Evolutionary conservation across 2,113 vertebrate genomes (phyloP), one percentile per base, ranked within the genome.

Genomic region (Manacus vitellinus): DNA sequence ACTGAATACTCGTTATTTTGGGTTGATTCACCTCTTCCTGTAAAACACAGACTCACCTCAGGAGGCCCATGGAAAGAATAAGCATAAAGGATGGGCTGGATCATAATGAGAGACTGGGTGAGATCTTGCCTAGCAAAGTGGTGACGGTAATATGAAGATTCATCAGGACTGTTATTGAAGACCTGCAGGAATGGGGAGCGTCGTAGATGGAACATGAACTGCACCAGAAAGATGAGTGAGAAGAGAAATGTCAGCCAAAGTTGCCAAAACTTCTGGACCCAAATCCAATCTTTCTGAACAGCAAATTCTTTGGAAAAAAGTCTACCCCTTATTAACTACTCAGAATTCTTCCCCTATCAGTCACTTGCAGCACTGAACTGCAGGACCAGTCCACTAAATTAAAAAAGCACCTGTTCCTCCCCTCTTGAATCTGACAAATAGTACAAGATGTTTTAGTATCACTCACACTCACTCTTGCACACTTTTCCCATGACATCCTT

Each of bases 181-280:
- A 99, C 99, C 95, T 99, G 99, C 85, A 99, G 99, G 98, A 99
- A 99, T 0, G 99, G 99, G 25, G 99, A 99, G 93, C 99, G 98
- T 76, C 99, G 98, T 97, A 99, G 97, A 93, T 99, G 99, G 98
- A 99, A 99, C 99, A 99, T 99, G 89, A 99, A 99, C 99, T 99
- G 91, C 31, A 93, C 10, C 83, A 41, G 81, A 83, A 30, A 88
- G 44, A 96, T 37, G 6, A 72, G 56, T 2, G 51, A 85, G 47
- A 91, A 67, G 24, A 75, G 17, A 51, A 70, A 75, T 5, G 37
- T 84, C 51, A 97, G 15, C 46, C 35, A 51, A 68, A 71, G n/a
- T 8, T 90, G 72, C 47, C 25, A 70, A 27, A 82, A 74, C 54
- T 25, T 61, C 30, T 72, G 37, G 10, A 90, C 28, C 10, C 23